These are phyloP conservation scores for Abramis brama DNA, from an alignment of 2,113 vertebrate species.

Conservation along the genomic window DNA sequence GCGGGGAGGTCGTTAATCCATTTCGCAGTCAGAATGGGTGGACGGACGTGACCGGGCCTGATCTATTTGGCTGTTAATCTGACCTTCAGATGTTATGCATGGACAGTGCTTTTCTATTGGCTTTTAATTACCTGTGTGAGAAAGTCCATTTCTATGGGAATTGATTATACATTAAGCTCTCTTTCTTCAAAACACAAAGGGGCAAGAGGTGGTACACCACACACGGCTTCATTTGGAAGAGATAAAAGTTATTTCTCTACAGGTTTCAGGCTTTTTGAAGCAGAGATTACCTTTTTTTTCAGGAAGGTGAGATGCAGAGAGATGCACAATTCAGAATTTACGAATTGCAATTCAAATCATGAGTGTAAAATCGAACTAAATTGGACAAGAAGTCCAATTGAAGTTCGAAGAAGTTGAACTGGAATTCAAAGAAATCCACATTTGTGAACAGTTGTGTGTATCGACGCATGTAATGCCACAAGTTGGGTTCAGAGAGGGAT, in stretches of 20 bases:
- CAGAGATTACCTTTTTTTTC: neutral
- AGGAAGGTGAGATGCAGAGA: neutral
- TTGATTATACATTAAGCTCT: slow-evolving; percentile 49
- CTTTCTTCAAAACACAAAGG: slow-evolving; percentile 24
- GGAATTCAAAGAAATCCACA: too few relatives aligned
- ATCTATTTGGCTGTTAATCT: slow-evolving; percentile 44
- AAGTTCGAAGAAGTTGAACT: neutral
- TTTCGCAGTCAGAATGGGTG: neutral
- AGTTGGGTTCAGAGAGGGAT: neutral
- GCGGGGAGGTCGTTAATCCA: slow-evolving; percentile 32
- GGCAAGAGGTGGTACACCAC: neutral
- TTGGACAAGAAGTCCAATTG: too few relatives aligned
- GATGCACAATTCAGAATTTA: neutral
- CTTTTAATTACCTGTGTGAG: slow-evolving; percentile 50
- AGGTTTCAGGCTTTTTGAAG: neutral
- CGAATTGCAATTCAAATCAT: neutral
- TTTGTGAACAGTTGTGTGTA: neutral
- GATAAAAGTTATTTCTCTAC: slow-evolving; percentile 1
- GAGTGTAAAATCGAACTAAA: neutral
- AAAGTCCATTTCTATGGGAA: slow-evolving; percentile 44
- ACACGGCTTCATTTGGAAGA: neutral
- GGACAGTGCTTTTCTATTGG: slow-evolving; percentile 35
- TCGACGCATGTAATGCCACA: neutral
- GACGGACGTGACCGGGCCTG: neutral
- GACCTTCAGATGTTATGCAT: slow-evolving; percentile 42